A percentile compares a stretch with the other conserved stretches of the same genome.
These are phyloP conservation scores for Daboia siamensis DNA, from an alignment of 2,113 vertebrate species.

Conservation along the genomic window DNA sequence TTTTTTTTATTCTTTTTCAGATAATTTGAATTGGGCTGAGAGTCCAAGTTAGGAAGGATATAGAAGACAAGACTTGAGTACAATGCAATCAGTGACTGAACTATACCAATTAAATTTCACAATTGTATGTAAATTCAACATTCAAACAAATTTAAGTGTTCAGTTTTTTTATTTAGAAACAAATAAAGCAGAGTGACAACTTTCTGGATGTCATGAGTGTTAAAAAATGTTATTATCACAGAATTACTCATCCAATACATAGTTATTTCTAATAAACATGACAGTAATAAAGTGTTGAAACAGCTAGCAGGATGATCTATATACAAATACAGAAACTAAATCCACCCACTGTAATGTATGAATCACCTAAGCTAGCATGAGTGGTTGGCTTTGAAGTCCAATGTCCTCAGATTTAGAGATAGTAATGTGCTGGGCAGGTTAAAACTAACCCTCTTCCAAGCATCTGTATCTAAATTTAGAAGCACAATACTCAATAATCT, in stretches of 20 bases:
- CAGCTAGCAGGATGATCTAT: slow-evolving; percentile 17
- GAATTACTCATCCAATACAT: not conserved
- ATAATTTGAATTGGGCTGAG: not conserved
- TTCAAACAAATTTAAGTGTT: not conserved
- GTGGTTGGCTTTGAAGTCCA: not conserved
- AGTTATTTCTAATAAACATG: slow-evolving; percentile 23
- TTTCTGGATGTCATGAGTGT: not conserved
- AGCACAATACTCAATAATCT: slow-evolving; percentile 18
- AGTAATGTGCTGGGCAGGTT: not conserved
- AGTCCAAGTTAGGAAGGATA: not conserved
- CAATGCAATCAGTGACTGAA: not conserved
- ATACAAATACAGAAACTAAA: slow-evolving; percentile 5
- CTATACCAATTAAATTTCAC: not conserved
- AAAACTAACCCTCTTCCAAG: not conserved
- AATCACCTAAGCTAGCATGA: slow-evolving; percentile 33
- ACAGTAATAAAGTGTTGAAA: slow-evolving; percentile 3
- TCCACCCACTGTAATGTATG: slow-evolving; percentile 11
- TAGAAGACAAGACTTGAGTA: not conserved
- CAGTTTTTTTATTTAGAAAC: not conserved
- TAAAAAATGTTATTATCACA: not conserved
- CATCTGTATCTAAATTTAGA: slow-evolving; percentile 23
- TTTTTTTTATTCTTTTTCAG: not conserved
- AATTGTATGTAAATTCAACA: not conserved
- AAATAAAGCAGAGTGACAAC: not conserved
- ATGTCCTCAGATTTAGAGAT: not conserved